Base-by-base conservation (phyloP, 2,888 invertebrate species). In the Metallyticus violacea region DNA sequence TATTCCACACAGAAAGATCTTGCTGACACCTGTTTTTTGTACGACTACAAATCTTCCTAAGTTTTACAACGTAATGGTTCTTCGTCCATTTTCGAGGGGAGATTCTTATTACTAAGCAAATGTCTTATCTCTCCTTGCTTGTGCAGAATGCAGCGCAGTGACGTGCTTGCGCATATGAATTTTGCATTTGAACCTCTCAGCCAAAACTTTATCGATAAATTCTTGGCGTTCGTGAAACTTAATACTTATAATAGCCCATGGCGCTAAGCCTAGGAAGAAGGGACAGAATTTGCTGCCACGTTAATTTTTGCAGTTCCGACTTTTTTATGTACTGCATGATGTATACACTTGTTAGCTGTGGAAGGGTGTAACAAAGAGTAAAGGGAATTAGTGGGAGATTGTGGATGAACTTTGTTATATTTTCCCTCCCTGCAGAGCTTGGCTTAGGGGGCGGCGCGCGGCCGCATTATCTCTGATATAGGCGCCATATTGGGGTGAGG, bases 161-260 rank as follows among this genome's bases (percentile, higher is more conserved):
- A 62, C 40, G 40, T 62, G 40, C 40, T 62, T 22, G 40, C 40
- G 40, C 40, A 62, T 62, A 62, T 62, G 40, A 62, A 62, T 62
- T 62, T 62, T 62, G 40, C 15, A 62, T 62, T 62, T 62, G 15
- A 62, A 62, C 40, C 40, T 22, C 82, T 82, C 76, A 7, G 22
- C 9, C 27, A 76, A 81, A 82, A 82, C 82, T 82, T 82, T 82
- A 5, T 27, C 76, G 26, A 82, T 82, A 82, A 82, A 82, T 82
- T 76, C 82, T 76, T 27, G 26, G 5, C 76, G 22, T 26, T 28
- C 80, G 4, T 80, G 22, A 7, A 27, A 27, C 82, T 76, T 76
- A 82, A 26, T 26, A 27, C 27, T 15, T 26, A 15, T 82, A 82
- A 81, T 81, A 81, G 62, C 81, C 30, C 26, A 62, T 62, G 25